Evolutionary conservation across 2,888 invertebrate genomes (phyloP).

Genomic region (Lacanobia wlatinum): DNA sequence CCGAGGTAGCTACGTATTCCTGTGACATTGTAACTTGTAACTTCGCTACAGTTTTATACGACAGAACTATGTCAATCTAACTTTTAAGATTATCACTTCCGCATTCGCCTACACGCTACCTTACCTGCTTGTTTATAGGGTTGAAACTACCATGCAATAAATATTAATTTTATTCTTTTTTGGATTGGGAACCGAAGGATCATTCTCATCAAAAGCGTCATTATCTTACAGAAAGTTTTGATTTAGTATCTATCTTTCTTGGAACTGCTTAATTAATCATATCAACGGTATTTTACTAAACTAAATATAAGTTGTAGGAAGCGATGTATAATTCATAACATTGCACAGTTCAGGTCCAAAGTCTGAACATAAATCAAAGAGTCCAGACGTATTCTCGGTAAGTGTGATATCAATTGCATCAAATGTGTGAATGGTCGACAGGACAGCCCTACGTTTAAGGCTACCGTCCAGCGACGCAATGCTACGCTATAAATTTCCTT

Average conservation of each 20-base stretch:
- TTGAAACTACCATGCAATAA: slow-evolving; percentile 61
- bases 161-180: slow-evolving; percentile 32
- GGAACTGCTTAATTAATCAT: slow-evolving; percentile 10
- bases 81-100: slow-evolving; percentile 90
- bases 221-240: slow-evolving; percentile 20
- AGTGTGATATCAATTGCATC: slow-evolving; percentile 65
- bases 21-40: slow-evolving; percentile 87
- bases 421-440: slow-evolving; percentile 56
- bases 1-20: slow-evolving; percentile 77
- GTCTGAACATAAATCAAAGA: slow-evolving; percentile 53
- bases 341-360: slow-evolving; percentile 19
- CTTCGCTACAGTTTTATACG: slow-evolving; percentile 84
- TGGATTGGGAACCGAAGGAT: not conserved
- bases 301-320: slow-evolving; percentile 3
- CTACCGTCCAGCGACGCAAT: slow-evolving; percentile 31
- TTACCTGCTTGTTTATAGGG: slow-evolving; percentile 82
- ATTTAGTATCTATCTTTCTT: slow-evolving; percentile 1
- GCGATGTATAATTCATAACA: slow-evolving; percentile 5
- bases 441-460: slow-evolving; percentile 66
- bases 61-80: slow-evolving; percentile 89
- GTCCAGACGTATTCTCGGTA: slow-evolving; percentile 55
- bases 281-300: slow-evolving; percentile 8
- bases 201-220: not conserved
- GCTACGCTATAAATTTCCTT: slow-evolving; percentile 33
- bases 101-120: slow-evolving; percentile 78